Evolutionary conservation across 2,113 vertebrate species (phyloP), one percentile per base, ranked within the genome.

Genomic region (Rhinopomastus cyanomelas): DNA sequence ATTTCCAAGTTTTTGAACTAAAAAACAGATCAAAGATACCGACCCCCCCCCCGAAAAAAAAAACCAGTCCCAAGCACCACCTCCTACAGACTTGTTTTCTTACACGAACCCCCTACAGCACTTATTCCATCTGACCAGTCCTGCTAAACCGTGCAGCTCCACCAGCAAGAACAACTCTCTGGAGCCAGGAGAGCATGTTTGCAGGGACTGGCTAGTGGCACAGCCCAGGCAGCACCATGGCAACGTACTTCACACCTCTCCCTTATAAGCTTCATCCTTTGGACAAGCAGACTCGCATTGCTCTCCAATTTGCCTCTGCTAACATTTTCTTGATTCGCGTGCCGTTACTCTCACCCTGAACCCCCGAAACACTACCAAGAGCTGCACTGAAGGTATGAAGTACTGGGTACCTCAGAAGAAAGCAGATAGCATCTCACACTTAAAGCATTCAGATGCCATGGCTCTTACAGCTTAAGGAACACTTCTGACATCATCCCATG

Each of bases 131-230:
- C 21, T 52, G 34, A 23, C 26, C 6, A 2, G 49, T 67, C 26
- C 57, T 62, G 61, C 42, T 57, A 60, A 42, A 17, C 36, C 3
- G 1, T 17, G 16, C 37, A 42, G 59, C 11, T 61, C 16, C 37
- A 26, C 6, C 32, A 48, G 60, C 2, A 1, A 72, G 23, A 16
- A 60, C 36, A 68, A n/a, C 9, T 32, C 27, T 48, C 56, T 16
- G n/a, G 49, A 71, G 61, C 34, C 56, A 20, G 14, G 14, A 16
- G 6, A 68, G 23, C 6, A 8, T 6, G 8, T 55, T 21, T 49
- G 61, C 19, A 5, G 10, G 13, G 7, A 42, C 25, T 8, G 3
- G 37, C 0, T 0, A 1, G 36, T 11, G 34, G 56, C 76, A 61
- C 48, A 66, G 60, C 11, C 36, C 3, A 2, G 51, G 17, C 64